Base-by-base conservation (phyloP, 2,888 invertebrate genomes). In the Ectemnius lituratus region DNA sequence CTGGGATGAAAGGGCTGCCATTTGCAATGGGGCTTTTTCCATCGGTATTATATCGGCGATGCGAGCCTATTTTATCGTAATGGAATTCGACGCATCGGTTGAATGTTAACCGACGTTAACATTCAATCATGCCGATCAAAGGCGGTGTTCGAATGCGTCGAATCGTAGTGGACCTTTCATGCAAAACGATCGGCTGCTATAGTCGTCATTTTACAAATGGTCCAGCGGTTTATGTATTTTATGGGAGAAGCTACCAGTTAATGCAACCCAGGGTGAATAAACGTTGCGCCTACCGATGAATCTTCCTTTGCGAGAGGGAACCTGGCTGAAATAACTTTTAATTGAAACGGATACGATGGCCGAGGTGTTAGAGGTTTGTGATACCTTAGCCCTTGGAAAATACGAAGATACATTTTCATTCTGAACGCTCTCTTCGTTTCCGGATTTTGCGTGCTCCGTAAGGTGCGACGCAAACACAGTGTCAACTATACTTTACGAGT, bases 281-380 rank as follows among this genome's bases (percentile, higher is more conserved):
- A 4, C 47, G 14, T 13, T 6, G 4, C n/a, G 62, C n/a, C 16
- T 8, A 20, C 3, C 63, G 5, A 27, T 27, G 52, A 52, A 23
- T 27, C 27, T 28, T 23, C n/a, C 47, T 63, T 52, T 28, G 63
- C 52, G 5, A 6, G 52, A 6, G 52, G 4, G 6, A 8, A 6
- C 37, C 37, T 1, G 6, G 37, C 6, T 2, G 37, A 37, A 20
- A 47, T 23, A 62, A 62, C 45, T 62, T 62, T 62, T 62, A 62
- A 62, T 62, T 62, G 47, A 47, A 20, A 46, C n/a, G 20, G 47
- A 62, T 62, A 46, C 1, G 37, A 37, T 37, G 8, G 37, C 37
- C 37, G 8, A 37, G 37, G 8, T 37, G 37, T 37, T 37, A 37
- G 37, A 8, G 4, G 1, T 8, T 1, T 6, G 37, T 37, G 37